Evolutionary conservation across 2,888 invertebrate genomes (phyloP).

Genomic region (Pterobdella sp.): DNA sequence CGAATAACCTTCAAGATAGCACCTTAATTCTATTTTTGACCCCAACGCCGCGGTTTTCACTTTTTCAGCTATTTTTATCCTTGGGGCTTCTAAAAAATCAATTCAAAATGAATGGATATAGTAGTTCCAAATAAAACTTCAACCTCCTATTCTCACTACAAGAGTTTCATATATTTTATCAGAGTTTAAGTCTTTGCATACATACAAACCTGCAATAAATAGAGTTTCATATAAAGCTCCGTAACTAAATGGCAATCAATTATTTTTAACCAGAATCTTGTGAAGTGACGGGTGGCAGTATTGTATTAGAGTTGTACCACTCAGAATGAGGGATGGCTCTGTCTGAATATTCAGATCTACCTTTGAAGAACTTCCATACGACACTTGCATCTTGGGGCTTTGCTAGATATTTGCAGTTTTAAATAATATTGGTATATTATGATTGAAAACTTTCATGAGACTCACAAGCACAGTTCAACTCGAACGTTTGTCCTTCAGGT

Average conservation of each 20-base stretch:
- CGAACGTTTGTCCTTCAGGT: no score
- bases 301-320: neutral
- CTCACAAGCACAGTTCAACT: no score
- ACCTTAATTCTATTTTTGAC: neutral
- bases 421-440: no score
- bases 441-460: no score
- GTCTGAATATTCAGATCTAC: neutral
- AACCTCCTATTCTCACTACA: neutral
- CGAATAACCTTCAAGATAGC: neutral
- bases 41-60: neutral
- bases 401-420: neutral
- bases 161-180: neutral
- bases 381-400: neutral
- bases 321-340: neutral
- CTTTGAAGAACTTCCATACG: slow-evolving; percentile 2
- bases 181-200: neutral
- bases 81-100: neutral
- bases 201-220: slow-evolving; percentile 1
- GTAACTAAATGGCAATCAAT: neutral
- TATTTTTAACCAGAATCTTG: neutral
- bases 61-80: neutral
- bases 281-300: neutral
- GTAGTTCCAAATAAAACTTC: neutral
- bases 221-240: neutral
- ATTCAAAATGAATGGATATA: no score